A percentile compares a stretch with the other conserved stretches of the same genome.
Conservation (phyloP, 2,888 invertebrate genomes). For the Polymixis lichenea region DNA sequence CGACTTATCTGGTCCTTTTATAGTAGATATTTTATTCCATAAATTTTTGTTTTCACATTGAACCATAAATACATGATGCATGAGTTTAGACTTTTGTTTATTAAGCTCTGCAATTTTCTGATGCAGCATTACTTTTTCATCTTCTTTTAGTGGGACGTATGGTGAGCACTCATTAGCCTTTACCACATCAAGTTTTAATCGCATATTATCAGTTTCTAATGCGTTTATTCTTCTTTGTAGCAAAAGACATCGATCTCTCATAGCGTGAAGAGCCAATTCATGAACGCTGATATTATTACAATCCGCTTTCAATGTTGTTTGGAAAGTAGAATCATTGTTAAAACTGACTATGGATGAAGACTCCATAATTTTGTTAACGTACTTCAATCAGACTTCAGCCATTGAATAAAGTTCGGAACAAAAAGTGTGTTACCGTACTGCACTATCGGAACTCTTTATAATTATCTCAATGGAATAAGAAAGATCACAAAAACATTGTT, state of each 20-base stretch:
- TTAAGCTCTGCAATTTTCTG: slow-evolving; percentile 92
- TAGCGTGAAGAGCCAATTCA: slow-evolving; percentile 94
- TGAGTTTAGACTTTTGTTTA: slow-evolving; percentile 94
- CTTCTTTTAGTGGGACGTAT: slow-evolving; percentile 80
- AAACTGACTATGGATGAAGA: slow-evolving; percentile 88
- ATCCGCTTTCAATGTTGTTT: slow-evolving; percentile 85
- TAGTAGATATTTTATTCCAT: slow-evolving; percentile 93
- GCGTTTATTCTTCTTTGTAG: slow-evolving; percentile 93
- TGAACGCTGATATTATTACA: slow-evolving; percentile 91
- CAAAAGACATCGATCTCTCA: slow-evolving; percentile 95
- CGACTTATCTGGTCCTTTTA: slow-evolving; percentile 78
- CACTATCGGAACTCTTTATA: slow-evolving; percentile 18
- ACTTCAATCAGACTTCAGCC: slow-evolving; percentile 10
- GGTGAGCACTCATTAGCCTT: slow-evolving; percentile 77
- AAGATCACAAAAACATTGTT: slow-evolving; percentile 45
- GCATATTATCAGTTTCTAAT: slow-evolving; percentile 94
- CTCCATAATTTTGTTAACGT: slow-evolving; percentile 76
- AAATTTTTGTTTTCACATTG: slow-evolving; percentile 95
- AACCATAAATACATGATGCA: slow-evolving; percentile 95
- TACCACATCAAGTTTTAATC: slow-evolving; percentile 86
- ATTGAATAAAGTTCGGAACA: slow-evolving; percentile 20
- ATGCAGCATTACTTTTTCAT: slow-evolving; percentile 89
- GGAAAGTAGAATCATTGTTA: slow-evolving; percentile 86
- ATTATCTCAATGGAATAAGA: slow-evolving; percentile 13
- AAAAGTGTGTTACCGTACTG: slow-evolving; percentile 21